These are phyloP conservation scores for Poicephalus gulielmi DNA, from an alignment of 2,113 vertebrate species.

Conservation along the genomic window DNA sequence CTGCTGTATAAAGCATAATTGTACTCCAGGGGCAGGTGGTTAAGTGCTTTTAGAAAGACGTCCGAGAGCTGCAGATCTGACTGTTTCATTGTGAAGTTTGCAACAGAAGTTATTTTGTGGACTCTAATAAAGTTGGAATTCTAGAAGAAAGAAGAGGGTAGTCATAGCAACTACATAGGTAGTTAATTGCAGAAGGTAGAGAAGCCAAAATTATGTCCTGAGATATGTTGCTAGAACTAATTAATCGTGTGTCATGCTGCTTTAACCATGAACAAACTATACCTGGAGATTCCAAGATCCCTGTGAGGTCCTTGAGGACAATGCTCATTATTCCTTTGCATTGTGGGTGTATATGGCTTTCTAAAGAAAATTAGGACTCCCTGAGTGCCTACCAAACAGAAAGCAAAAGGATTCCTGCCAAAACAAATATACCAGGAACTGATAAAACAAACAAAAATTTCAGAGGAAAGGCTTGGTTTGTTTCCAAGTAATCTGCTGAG, in stretches of 20 bases:
- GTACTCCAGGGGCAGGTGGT: conserved; percentile 88
- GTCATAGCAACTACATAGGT: background rate
- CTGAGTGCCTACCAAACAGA: background rate
- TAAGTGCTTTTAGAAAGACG: conserved; percentile 84
- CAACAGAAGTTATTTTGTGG: conserved; percentile 85
- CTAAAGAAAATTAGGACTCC: background rate
- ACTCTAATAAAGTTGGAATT: conserved; percentile 89
- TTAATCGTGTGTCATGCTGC: background rate
- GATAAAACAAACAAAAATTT: background rate
- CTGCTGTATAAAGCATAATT: conserved; percentile 89
- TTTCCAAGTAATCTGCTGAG: background rate
- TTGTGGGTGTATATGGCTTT: background rate
- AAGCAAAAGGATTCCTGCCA: background rate
- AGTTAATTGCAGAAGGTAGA: background rate
- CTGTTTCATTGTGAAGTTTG: conserved; percentile 83
- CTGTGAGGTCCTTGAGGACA: background rate
- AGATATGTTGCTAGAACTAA: background rate
- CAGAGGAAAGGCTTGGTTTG: background rate
- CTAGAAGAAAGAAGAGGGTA: conserved; percentile 55
- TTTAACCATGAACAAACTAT: background rate
- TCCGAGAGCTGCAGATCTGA: conserved; percentile 83
- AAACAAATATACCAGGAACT: background rate
- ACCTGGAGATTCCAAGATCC: background rate
- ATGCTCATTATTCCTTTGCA: background rate
- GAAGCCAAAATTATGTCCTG: background rate